A percentile compares a stretch with the other conserved stretches of the same genome.
phyloP scores from a whole-genome alignment of 2,113 vertebrate species.

The Heliornis fulica region DNA sequence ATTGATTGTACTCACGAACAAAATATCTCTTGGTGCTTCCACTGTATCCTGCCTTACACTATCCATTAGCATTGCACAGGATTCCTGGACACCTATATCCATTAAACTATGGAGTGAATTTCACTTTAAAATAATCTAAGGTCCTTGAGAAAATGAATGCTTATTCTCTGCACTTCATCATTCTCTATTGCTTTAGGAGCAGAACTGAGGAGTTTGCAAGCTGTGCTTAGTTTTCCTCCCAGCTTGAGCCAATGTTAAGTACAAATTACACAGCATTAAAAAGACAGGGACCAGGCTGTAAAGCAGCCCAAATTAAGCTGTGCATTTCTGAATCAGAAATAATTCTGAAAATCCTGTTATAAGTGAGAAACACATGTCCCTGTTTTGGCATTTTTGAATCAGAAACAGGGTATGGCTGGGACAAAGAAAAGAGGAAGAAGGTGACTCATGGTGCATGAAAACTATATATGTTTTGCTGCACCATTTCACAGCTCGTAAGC shows the following conservation, averaged over 20 bases:
- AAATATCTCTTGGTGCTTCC: neutral
- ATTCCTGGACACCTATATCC: neutral
- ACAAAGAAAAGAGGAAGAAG: neutral
- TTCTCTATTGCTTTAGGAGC: constrained; percentile 15
- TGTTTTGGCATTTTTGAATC: neutral
- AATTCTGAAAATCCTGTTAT: constrained; percentile 9
- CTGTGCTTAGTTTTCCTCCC: constrained; percentile 20
- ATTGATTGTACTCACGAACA: neutral
- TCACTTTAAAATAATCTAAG: constrained; percentile 4
- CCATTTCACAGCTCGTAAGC: neutral
- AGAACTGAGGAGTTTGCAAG: constrained; percentile 30
- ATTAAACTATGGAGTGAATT: neutral
- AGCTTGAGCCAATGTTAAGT: constrained; percentile 36
- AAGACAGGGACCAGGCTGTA: constrained; percentile 5
- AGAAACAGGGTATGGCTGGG: rapidly evolving
- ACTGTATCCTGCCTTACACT: neutral
- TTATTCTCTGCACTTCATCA: constrained; percentile 17
- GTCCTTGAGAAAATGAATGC: constrained; percentile 7
- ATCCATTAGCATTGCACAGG: neutral
- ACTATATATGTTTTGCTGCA: neutral
- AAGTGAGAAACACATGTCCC: neutral
- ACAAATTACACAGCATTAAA: constrained; percentile 1
- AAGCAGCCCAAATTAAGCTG: constrained; percentile 24
- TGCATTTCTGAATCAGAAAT: constrained; percentile 37
- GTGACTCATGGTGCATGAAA: neutral